Evolutionary conservation across 2,797 vertebrate genomes (phyloP).

Genomic region (Coreius guichenoti): DNA sequence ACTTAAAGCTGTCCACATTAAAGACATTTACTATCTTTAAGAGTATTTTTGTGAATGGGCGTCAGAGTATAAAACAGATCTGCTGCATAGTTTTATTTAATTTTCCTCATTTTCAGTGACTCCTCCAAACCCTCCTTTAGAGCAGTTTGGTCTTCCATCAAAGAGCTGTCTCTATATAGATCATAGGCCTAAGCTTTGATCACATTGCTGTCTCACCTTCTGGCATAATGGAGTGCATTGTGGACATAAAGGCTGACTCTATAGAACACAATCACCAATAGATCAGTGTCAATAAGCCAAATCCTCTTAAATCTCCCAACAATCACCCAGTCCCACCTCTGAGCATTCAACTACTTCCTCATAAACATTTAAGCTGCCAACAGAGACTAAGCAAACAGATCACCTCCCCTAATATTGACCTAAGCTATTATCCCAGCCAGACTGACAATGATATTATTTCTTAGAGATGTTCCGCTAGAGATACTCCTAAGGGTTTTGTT

Average conservation of each 20-base stretch:
- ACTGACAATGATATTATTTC: constrained; percentile 51
- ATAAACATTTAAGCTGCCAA: constrained; percentile 61
- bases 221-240: constrained; percentile 44
- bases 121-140: not conserved
- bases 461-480: constrained; percentile 38
- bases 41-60: not conserved
- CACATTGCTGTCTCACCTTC: constrained; percentile 12
- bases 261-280: constrained; percentile 48
- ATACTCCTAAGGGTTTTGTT: constrained; percentile 39
- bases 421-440: constrained; percentile 53
- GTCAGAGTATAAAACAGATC: not conserved
- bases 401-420: constrained; percentile 51
- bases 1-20: not conserved
- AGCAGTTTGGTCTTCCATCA: constrained; percentile 4
- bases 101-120: not conserved
- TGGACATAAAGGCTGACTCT: constrained; percentile 36
- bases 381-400: constrained; percentile 55
- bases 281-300: constrained; percentile 62
- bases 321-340: constrained; percentile 38
- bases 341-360: constrained; percentile 53
- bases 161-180: constrained; percentile 12
- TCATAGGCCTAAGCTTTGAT: constrained; percentile 5
- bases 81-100: not conserved
- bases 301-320: constrained; percentile 58
- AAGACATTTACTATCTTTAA: not conserved